phyloP scores from a whole-genome alignment of 1,140 invertebrate species.

The Pseudobourletiella spinata region DNA sequence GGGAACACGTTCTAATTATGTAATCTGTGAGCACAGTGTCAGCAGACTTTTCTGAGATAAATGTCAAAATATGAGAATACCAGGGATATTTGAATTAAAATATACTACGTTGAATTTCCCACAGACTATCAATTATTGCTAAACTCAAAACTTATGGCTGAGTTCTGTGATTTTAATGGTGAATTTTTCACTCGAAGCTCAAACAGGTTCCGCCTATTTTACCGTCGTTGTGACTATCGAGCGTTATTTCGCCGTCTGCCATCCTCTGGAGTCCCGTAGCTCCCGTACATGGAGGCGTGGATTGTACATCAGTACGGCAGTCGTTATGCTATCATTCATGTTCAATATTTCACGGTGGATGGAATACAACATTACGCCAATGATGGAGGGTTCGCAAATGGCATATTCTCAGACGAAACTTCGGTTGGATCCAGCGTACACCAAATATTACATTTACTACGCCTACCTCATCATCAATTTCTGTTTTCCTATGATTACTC shows the following conservation, averaged over 20 bases:
- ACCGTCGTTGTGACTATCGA: conserved; percentile 91
- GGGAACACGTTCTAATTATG: no score
- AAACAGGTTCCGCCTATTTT: conserved; percentile 86
- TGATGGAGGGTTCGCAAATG: conserved; percentile 49
- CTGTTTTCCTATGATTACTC: conserved; percentile 69
- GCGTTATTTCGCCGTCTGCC: conserved; percentile 89
- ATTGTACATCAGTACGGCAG: conserved; percentile 66
- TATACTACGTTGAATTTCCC: no score
- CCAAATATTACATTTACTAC: conserved; percentile 81
- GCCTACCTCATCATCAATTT: conserved; percentile 85
- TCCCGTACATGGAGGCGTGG: conserved; percentile 72
- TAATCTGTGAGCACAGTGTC: no score
- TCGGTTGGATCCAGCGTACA: conserved; percentile 61
- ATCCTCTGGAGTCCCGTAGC: conserved; percentile 67
- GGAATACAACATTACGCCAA: conserved; percentile 53
- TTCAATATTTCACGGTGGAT: conserved; percentile 72
- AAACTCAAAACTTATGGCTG: no score
- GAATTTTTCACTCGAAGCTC: no score
- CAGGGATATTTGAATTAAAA: no score
- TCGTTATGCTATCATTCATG: conserved; percentile 66
- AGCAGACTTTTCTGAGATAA: no score
- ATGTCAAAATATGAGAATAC: no score
- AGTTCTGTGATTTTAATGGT: no score
- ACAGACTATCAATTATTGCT: no score
- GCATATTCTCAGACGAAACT: conserved; percentile 60